These are phyloP conservation scores for Kryphioiulus occultus DNA, from an alignment of 2,888 invertebrate species.

Conservation along the genomic window DNA sequence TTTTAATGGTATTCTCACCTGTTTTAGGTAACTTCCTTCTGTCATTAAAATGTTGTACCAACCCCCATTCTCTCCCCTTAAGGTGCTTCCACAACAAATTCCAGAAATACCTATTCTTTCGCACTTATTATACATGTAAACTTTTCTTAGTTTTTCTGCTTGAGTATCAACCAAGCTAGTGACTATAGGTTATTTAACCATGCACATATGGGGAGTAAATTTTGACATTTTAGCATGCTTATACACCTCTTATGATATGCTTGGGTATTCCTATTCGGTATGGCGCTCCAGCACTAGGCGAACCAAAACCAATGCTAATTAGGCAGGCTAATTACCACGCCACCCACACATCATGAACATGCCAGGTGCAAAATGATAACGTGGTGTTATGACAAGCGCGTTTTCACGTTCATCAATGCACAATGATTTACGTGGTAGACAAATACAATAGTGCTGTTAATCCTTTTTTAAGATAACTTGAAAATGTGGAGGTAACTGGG, in stretches of 20 bases:
- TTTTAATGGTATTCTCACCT: too few species aligned
- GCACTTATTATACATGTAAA: too few species aligned
- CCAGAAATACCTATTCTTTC: too few species aligned
- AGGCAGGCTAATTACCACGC: not conserved
- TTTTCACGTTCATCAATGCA: not conserved
- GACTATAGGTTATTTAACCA: too few species aligned
- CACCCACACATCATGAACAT: not conserved
- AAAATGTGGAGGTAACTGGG: not conserved
- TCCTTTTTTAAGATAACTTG: not conserved
- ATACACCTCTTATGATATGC: not conserved
- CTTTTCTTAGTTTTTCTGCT: too few species aligned
- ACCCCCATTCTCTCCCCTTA: too few species aligned
- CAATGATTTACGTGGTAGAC: not conserved
- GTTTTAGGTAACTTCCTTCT: too few species aligned
- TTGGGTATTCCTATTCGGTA: not conserved
- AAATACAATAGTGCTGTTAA: constrained; percentile 1
- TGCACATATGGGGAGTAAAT: too few species aligned
- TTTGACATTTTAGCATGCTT: too few species aligned
- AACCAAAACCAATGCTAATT: constrained; percentile 5
- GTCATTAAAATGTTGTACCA: too few species aligned
- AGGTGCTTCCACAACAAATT: too few species aligned
- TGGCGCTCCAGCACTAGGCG: not conserved
- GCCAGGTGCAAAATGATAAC: not conserved
- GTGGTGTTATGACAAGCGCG: not conserved
- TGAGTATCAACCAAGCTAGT: too few species aligned